A percentile compares a stretch with the other conserved stretches of the same genome.
Conservation (phyloP, 2,888 invertebrate genomes). For the Hemistola chrysoprasaria region DNA sequence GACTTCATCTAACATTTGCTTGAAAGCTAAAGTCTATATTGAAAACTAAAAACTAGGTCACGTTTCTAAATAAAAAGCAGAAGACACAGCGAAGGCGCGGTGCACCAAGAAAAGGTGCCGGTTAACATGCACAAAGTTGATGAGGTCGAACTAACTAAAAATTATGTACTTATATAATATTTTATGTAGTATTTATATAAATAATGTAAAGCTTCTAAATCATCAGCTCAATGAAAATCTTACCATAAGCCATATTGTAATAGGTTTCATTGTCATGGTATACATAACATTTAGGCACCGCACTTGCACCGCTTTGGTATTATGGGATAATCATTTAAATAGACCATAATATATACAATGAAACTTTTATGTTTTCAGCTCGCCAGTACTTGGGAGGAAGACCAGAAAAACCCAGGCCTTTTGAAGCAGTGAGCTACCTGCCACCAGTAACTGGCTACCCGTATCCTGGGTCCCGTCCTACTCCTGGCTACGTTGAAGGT, state of each 20-base stretch:
- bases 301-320: slow-evolving; percentile 36
- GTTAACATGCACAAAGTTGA: too few species aligned
- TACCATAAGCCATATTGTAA: background rate
- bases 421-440: slow-evolving; percentile 71
- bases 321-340: background rate
- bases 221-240: background rate
- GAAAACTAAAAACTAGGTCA: too few species aligned
- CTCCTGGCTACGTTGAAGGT: slow-evolving; percentile 67
- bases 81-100: too few species aligned
- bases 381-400: slow-evolving; percentile 85
- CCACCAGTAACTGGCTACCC: slow-evolving; percentile 72
- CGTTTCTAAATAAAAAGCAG: too few species aligned
- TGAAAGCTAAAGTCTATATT: too few species aligned
- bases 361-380: slow-evolving; percentile 73
- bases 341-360: slow-evolving; percentile 4
- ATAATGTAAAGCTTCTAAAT: too few species aligned
- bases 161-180: too few species aligned
- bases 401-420: slow-evolving; percentile 87
- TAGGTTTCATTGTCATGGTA: slow-evolving; percentile 5
- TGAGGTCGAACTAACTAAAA: too few species aligned
- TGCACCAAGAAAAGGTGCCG: too few species aligned
- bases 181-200: too few species aligned
- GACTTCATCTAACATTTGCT: too few species aligned
- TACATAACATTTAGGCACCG: too few species aligned
- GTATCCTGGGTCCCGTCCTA: slow-evolving; percentile 63